Percentiles rank a stretch among this genome's conserved stretches.
Evolutionary conservation across 2,797 vertebrate genomes (phyloP).

Genomic region (Tympanoctomys barrerae): DNA sequence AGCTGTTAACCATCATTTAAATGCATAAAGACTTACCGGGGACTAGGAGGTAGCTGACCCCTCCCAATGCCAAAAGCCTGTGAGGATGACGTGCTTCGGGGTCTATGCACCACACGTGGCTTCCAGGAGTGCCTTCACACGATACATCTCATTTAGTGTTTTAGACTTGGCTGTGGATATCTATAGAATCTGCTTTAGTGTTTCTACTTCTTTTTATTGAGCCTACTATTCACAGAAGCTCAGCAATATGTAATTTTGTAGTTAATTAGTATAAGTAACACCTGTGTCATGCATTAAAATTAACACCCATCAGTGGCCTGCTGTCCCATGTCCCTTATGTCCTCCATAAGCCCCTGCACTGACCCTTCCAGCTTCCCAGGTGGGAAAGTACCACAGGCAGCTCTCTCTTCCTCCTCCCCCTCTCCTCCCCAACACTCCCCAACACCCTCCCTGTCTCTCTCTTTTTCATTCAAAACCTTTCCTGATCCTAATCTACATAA

Average conservation of each 20-base stretch:
- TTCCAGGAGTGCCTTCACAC: not conserved
- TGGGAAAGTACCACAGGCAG: not conserved
- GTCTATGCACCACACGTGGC: rapidly evolving
- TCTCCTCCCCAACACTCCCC: too few relatives aligned
- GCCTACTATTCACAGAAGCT: constrained; percentile 6
- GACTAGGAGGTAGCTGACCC: too few relatives aligned
- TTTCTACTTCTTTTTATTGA: not conserved
- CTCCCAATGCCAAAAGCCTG: not conserved
- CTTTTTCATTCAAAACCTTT: not conserved
- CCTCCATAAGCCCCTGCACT: not conserved
- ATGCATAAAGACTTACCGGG: not conserved
- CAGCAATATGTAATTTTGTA: not conserved
- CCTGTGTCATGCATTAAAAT: constrained; percentile 28
- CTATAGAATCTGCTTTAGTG: not conserved
- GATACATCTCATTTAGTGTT: not conserved
- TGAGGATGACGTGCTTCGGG: rapidly evolving
- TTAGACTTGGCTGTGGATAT: not conserved
- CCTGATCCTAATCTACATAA: not conserved
- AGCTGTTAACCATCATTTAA: not conserved
- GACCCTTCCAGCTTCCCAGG: not conserved
- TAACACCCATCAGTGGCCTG: not conserved
- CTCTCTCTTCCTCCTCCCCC: not conserved
- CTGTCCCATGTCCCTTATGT: not conserved
- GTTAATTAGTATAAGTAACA: not conserved
- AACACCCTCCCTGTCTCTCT: too few relatives aligned